Conservation (phyloP, 30 jellyfish, hydroid and myxozoan species). For the Phacellophora camtschatica region DNA sequence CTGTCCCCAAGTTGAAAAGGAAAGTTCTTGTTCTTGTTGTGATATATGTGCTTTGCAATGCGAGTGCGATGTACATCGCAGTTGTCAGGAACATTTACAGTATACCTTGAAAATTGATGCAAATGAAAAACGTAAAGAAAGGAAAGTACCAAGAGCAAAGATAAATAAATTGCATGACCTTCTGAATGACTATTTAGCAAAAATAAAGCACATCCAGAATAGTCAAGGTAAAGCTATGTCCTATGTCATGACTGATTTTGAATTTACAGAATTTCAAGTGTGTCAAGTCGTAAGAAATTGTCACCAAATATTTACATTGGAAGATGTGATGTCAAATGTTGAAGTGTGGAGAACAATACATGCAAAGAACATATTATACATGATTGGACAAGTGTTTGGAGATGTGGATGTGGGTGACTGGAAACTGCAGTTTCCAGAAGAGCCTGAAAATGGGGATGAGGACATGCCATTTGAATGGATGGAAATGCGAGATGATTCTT, state of each 20-base stretch:
- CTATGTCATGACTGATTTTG: conserved; percentile 1
- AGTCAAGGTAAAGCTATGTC: conserved; percentile 36
- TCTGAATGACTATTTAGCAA: conserved; percentile 3
- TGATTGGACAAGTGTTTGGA: conserved; percentile 25
- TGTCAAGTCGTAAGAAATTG: conserved; percentile 36
- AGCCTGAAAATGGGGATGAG: conserved; percentile 8
- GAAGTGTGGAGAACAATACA: conserved; percentile 44
- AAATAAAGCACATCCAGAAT: conserved; percentile 16
- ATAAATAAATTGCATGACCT: not conserved
- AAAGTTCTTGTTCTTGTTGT: conserved; percentile 24
- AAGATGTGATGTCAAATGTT: conserved; percentile 17
- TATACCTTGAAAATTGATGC: not conserved
- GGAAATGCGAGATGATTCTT: conserved; percentile 26
- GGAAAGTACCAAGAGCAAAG: conserved; percentile 41
- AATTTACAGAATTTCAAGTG: conserved; percentile 33
- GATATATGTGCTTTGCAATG: not conserved
- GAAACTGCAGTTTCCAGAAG: conserved; percentile 40
- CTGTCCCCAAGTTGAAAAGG: conserved; percentile 1
- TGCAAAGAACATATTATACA: conserved; percentile 28
- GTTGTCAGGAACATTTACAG: conserved; percentile 3
- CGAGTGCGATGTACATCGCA: conserved; percentile 15
- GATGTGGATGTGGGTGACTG: conserved; percentile 36
- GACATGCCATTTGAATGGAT: conserved; percentile 39
- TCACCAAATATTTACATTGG: conserved; percentile 9
- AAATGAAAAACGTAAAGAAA: conserved; percentile 2